Evolutionary conservation across 2,113 vertebrate genomes (phyloP).

Genomic region (Acinonyx jubatus): DNA sequence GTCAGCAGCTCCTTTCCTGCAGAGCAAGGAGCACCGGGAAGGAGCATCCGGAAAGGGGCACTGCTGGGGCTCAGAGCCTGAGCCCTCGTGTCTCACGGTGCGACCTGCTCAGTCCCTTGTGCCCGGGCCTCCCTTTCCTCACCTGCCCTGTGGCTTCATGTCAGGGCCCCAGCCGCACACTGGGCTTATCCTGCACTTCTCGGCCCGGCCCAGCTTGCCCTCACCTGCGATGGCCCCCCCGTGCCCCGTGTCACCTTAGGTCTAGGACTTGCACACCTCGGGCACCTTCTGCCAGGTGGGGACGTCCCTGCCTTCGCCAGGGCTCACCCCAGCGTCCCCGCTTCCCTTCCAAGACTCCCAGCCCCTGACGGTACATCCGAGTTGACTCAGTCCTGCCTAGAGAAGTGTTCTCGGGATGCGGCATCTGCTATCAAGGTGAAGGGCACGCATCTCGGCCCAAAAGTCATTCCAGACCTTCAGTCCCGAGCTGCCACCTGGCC

Average conservation of each 20-base stretch:
- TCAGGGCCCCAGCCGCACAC: background rate
- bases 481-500: accelerated
- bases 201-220: background rate
- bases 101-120: background rate
- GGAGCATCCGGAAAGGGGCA: background rate
- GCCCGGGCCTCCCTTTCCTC: no score
- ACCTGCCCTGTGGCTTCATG: accelerated
- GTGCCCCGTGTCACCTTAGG: background rate
- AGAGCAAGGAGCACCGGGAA: background rate
- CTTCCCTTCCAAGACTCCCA: accelerated
- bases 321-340: background rate
- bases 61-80: background rate
- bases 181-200: background rate
- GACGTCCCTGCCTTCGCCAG: background rate
- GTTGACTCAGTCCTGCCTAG: accelerated
- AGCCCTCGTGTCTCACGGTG: accelerated
- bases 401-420: accelerated
- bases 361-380: background rate
- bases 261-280: background rate
- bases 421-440: background rate
- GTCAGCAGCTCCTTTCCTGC: no score
- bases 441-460: accelerated
- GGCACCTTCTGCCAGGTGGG: no score
- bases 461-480: background rate
- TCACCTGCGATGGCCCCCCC: background rate